Base-by-base conservation (phyloP, 2,888 invertebrate genomes). In the Agriopis marginaria region DNA sequence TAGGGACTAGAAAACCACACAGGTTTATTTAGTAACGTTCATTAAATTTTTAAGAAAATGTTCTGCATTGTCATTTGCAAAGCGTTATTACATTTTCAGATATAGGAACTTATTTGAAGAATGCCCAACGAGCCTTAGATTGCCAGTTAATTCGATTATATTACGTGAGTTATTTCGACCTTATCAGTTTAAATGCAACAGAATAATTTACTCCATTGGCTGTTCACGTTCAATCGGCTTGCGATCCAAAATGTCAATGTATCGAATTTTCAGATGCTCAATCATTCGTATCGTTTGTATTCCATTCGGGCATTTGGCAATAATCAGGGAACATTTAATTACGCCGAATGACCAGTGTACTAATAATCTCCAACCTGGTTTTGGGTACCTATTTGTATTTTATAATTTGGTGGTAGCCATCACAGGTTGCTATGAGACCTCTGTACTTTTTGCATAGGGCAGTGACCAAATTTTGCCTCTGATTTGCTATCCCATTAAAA, bases 321-420 rank as follows among this genome's bases (percentile, higher is more conserved):
- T 85, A 84, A 85, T 83, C 83, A 77, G 63, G 68, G 77, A 70
- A 82, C 86, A 88, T 89, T 88, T 87, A 87, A 91, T 92, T 86
- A 87, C 82, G 69, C 56, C 11, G 76, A 80, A 81, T 77, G 73
- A 80, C 76, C 70, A 77, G 74, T 81, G 73, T 80, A 81, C 83
- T n/a, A n/a, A 87, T 85, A n/a, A 84, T 81, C 82, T 79, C 81
- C 73, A 55, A 69, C 63, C 61, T 12, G 51, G 32, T n/a, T 6
- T 17, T 39, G 14, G 17, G 17, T 10, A 23, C 17, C 17, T 23
- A 1, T 12, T 40, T 58, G 23, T 23, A 7, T 45, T 17, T 11
- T 2, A 45, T 11, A 44, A 55, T 3, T 12, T 3, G 42, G 9
- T 44, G 10, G 10, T 10, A 44, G 10, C 42, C 42, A 32, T 44